Evolutionary conservation across 2,888 invertebrate species (phyloP), one percentile per base, ranked within the genome.

Genomic region (Pollenia griseotomentosa): DNA sequence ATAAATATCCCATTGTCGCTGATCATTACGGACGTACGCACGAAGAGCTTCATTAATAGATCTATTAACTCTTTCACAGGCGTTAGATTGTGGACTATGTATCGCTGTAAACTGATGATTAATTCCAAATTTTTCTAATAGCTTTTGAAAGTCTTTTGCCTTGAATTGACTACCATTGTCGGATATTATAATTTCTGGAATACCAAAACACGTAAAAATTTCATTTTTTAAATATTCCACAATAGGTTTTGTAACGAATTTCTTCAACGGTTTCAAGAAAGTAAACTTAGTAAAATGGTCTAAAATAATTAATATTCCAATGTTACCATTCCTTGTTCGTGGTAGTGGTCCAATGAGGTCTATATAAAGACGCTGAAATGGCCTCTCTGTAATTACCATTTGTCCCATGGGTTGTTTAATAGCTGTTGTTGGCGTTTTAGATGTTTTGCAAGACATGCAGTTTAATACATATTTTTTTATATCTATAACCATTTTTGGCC

Each of bases 311-410:
- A 71, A 40, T 12, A 71, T 57, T 1, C 53, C 42, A 8, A 57
- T 71, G 19, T 71, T 23, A 4, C 44, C 57, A 6, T 14, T 44
- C 14, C 19, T 71, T 3, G 71, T 44, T 1, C 71, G n/a, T 12
- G 71, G 71, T 10, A 55, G n/a, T 7, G 71, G 42, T 19, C 71
- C 71, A 12, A 71, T 71, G 7, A 71, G 12, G 42, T 71, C 55
- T 3, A 71, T 48, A 57, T 57, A 57, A 12, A 71, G 11, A 19
- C 71, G 55, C 14, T 71, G 57, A 44, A 71, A 57, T 19, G 71
- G 14, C 14, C 71, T 42, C 19, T 71, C 71, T 4, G 55, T 33
- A 14, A 8, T 33, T 2, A 51, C 33, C n/a, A 68, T 51, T 33
- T 68, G 48, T 10, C 51, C 48, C 48, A 48, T 66, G 8, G 66